Evolutionary conservation across 2,888 invertebrate genomes (phyloP).

Genomic region (Laspeyria flexula): DNA sequence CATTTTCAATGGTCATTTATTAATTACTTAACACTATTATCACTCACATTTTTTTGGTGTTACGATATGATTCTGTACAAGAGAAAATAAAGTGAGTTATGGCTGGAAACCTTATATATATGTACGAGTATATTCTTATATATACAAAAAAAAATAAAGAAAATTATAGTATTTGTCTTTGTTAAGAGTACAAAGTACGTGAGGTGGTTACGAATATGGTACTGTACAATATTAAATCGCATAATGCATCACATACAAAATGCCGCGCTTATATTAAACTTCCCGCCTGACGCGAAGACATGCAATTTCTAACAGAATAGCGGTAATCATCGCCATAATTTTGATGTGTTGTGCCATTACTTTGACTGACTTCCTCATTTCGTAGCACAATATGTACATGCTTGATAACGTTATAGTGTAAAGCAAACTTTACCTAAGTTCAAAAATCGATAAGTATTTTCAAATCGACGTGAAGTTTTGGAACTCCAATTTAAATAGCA

Average conservation of each 20-base stretch:
- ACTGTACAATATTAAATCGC: conserved; percentile 9
- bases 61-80: conserved; percentile 17
- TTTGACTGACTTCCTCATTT: conserved; percentile 20
- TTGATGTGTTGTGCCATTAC: conserved; percentile 19
- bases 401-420: neutral
- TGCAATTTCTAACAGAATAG: conserved; percentile 29
- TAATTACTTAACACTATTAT: conserved; percentile 61
- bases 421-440: neutral
- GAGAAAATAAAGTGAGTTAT: conserved; percentile 22
- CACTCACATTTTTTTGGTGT: conserved; percentile 67
- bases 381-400: conserved; percentile 1
- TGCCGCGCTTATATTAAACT: conserved; percentile 31
- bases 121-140: no score
- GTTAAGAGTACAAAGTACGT: conserved; percentile 11
- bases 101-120: conserved; percentile 55
- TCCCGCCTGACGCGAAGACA: conserved; percentile 19
- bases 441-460: neutral
- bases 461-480: conserved; percentile 12
- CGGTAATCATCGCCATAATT: conserved; percentile 30
- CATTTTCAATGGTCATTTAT: conserved; percentile 81
- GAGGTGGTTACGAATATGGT: conserved; percentile 4
- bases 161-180: conserved; percentile 8
- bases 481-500: conserved; percentile 9
- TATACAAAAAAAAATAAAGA: neutral
- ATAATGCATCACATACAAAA: conserved; percentile 19